A percentile compares a stretch with the other conserved stretches of the same genome.
These are phyloP conservation scores for Meloidogyne hapla DNA, from an alignment of 1,140 invertebrate species.

Conservation along the genomic window DNA sequence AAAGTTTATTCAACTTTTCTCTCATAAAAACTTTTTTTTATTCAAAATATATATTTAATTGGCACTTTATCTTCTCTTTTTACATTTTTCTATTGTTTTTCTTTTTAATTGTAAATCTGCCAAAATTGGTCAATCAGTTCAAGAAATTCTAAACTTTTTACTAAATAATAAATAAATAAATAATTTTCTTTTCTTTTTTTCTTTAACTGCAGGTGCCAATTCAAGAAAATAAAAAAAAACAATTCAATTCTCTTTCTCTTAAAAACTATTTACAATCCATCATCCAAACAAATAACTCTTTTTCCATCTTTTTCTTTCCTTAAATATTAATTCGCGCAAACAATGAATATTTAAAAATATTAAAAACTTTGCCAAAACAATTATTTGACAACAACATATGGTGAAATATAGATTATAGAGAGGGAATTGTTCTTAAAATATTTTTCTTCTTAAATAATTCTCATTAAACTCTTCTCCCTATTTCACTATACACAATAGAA, in stretches of 20 bases:
- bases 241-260: background rate
- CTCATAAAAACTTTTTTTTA: background rate
- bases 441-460: too few species aligned
- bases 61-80: background rate
- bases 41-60: background rate
- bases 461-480: too few species aligned
- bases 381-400: too few species aligned
- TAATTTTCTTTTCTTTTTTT: background rate
- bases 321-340: conserved; percentile 5
- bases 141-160: background rate
- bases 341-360: background rate
- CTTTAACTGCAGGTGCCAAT: conserved; percentile 1
- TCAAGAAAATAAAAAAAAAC: background rate
- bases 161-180: too few species aligned
- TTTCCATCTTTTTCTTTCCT: background rate
- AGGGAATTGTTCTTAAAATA: too few species aligned
- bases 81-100: background rate
- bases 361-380: too few species aligned
- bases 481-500: too few species aligned
- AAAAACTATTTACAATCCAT: background rate
- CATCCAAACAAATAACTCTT: background rate
- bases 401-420: too few species aligned
- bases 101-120: background rate
- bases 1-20: too few species aligned
- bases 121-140: background rate